Conservation (phyloP, 2,113 vertebrate genomes). For the Barbus barbus region DNA sequence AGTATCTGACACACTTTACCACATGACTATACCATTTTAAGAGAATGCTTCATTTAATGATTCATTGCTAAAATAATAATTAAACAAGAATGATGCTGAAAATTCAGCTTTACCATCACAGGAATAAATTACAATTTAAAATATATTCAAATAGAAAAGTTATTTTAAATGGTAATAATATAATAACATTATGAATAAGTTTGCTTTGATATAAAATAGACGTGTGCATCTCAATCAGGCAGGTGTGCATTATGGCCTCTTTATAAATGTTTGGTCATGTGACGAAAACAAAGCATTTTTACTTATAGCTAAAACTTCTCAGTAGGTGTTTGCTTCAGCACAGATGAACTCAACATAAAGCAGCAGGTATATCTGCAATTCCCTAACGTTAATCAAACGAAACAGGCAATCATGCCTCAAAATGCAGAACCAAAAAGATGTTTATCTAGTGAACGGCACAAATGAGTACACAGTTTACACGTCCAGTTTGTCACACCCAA, state of each 20-base stretch:
- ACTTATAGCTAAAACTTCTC: neutral
- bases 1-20: neutral
- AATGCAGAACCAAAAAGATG: neutral
- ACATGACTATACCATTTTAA: neutral
- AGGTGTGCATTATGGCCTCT: neutral
- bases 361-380: neutral
- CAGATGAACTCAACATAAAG: neutral
- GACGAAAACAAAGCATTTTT: neutral
- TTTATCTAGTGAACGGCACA: neutral
- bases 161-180: neutral
- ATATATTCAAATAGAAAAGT: neutral
- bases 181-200: neutral
- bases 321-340: neutral
- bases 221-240: neutral
- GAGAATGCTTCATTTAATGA: neutral
- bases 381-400: neutral
- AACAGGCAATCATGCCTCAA: slow-evolving; percentile 26
- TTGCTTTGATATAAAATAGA: neutral
- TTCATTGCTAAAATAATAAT: neutral
- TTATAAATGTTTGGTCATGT: neutral
- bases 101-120: neutral
- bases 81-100: neutral
- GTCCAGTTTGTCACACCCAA: slow-evolving; percentile 41
- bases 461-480: slow-evolving; percentile 52
- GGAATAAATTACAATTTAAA: neutral